Evolutionary conservation across 2,888 invertebrate species (phyloP).

Genomic region (Anodontia alba): DNA sequence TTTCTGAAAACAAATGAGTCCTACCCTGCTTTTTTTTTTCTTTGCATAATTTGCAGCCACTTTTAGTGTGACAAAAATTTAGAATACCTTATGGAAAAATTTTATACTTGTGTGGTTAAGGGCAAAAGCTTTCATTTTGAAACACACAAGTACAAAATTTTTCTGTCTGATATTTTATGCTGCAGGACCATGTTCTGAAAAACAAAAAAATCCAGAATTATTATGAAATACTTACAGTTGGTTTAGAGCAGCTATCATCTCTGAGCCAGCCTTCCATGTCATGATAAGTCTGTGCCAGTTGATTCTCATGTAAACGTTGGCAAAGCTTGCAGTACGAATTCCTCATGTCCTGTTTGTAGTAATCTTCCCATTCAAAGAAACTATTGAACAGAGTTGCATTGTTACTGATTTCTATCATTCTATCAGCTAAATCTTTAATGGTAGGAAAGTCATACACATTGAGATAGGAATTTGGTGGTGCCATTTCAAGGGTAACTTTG

Average conservation of each 20-base stretch:
- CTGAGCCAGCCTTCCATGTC: constrained; percentile 65
- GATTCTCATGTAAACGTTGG: constrained; percentile 64
- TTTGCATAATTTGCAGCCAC: no score
- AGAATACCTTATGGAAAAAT: no score
- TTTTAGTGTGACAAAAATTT: no score
- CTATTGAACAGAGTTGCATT: constrained; percentile 68
- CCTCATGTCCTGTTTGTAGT: constrained; percentile 55
- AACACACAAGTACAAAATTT: no score
- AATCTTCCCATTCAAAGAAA: constrained; percentile 69
- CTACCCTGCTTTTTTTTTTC: no score
- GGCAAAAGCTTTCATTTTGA: no score
- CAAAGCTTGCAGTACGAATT: constrained; percentile 70
- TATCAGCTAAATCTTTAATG: constrained; percentile 59
- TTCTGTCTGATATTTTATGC: no score
- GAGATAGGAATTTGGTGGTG: constrained; percentile 56
- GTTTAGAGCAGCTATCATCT: constrained; percentile 59
- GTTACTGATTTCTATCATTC: constrained; percentile 58
- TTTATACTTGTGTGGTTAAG: no score
- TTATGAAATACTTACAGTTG: constrained; percentile 38
- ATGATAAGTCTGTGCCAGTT: constrained; percentile 58
- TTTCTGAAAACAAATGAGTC: no score
- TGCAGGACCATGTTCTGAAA: no score
- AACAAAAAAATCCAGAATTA: no score
- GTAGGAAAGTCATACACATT: constrained; percentile 64
- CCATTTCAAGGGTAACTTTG: constrained; percentile 44